Evolutionary conservation across 2,888 invertebrate species (phyloP), one percentile per base, ranked within the genome.

Genomic region (Hylaea fasciaria): DNA sequence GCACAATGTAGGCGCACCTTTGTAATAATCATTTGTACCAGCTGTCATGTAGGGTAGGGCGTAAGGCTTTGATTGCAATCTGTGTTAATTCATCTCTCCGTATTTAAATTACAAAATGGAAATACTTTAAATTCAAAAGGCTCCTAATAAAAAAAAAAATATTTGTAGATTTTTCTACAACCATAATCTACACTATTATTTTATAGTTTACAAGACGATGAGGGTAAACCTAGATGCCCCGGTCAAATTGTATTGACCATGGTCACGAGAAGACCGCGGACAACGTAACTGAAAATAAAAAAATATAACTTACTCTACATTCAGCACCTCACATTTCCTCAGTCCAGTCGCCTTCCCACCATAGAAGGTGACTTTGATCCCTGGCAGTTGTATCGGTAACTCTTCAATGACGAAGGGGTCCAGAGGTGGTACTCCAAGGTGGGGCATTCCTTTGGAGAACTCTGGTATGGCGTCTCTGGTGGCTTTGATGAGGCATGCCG

Each of bases 381-480:
- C 91, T 0, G 92, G 91, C 40, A 92, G 76, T 64, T 91, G 91
- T 53, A 92, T 91, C 1, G 91, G 91, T 37, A 91, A 72, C 66
- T 90, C 85, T 0, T 91, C 87, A 49, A 91, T 91, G 41, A 87
- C 49, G 62, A 91, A 92, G 0, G 91, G 92, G 56, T 92, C 92
- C 51, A 92, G 64, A 0, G 90, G 69, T 7, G 91, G 91, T 4
- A 92, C 91, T 32, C 85, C 88, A 0, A 91, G 79, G 0, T 84
- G 43, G 0, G 91, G 92, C 16, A 92, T 54, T 39, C 92, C 92
- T 57, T 87, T 90, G 1, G 88, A 74, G 66, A 91, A 92, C 16
- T 86, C 85, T 1, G 89, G 90, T 51, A 92, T 87, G 5, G 92
- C 91, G 63, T 90, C 87, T 65, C 83, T 80, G 0, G 92, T 91